These are phyloP conservation scores for Nasonia oneida DNA, from an alignment of 2,888 invertebrate genomes.

Conservation along the genomic window DNA sequence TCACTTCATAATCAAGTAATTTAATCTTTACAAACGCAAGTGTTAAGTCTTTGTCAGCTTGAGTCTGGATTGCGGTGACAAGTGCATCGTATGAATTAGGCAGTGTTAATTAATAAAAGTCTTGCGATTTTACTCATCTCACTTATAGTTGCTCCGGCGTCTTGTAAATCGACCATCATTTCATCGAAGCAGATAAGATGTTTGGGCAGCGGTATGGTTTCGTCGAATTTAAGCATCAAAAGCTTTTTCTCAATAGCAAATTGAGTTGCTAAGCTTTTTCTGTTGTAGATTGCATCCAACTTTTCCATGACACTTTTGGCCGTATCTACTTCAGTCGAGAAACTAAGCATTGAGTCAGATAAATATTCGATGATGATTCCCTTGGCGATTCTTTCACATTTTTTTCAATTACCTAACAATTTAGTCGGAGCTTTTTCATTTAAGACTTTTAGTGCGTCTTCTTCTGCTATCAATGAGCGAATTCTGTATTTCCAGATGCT, in stretches of 20 bases:
- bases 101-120: not conserved
- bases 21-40: no score
- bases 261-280: conserved; percentile 34
- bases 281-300: conserved; percentile 29
- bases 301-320: conserved; percentile 17
- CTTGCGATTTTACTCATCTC: conserved; percentile 15
- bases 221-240: conserved; percentile 5
- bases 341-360: conserved; percentile 11
- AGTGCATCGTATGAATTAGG: no score
- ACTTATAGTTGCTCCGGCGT: no score
- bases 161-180: no score
- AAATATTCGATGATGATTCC: conserved; percentile 24
- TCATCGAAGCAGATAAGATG: conserved; percentile 8
- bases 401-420: not conserved
- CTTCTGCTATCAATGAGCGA: conserved; percentile 51
- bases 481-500: conserved; percentile 55
- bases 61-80: no score
- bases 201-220: not conserved
- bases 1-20: no score
- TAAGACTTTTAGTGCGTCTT: no score
- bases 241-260: conserved; percentile 1
- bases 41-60: no score
- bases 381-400: not conserved
- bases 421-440: conserved; percentile 5
- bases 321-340: not conserved